Evolutionary conservation across 2,888 invertebrate genomes (phyloP).

Genomic region (Philereme vetulata): DNA sequence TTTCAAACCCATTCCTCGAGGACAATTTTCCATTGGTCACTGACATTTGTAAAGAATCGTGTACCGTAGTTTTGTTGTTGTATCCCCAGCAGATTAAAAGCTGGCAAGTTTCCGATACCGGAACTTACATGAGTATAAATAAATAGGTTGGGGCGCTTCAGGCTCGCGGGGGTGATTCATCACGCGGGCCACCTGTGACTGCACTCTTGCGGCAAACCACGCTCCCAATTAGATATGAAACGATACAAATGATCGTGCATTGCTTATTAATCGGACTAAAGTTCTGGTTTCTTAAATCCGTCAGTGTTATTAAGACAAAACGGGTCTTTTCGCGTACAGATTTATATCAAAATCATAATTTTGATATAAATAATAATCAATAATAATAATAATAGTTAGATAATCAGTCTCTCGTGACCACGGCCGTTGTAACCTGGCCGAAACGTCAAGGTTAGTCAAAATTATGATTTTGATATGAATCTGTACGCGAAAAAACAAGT

Average conservation of each 20-base stretch:
- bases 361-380: no score
- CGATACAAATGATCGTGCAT: not conserved
- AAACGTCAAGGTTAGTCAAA: no score
- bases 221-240: constrained; percentile 45
- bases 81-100: constrained; percentile 50
- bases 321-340: no score
- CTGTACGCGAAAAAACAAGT: no score
- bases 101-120: constrained; percentile 53
- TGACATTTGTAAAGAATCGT: constrained; percentile 18
- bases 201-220: constrained; percentile 58
- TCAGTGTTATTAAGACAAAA: no score
- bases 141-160: constrained; percentile 62
- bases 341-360: no score
- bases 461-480: no score
- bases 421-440: no score
- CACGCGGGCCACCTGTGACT: constrained; percentile 70
- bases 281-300: no score
- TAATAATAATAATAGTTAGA: no score
- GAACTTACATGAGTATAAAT: constrained; percentile 58
- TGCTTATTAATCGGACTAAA: not conserved
- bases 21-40: constrained; percentile 12
- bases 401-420: no score
- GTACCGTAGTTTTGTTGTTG: constrained; percentile 40
- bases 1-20: no score
- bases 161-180: constrained; percentile 69